phyloP scores from a whole-genome alignment of 2,113 vertebrate species.

The Gymnobelideus leadbeateri region DNA sequence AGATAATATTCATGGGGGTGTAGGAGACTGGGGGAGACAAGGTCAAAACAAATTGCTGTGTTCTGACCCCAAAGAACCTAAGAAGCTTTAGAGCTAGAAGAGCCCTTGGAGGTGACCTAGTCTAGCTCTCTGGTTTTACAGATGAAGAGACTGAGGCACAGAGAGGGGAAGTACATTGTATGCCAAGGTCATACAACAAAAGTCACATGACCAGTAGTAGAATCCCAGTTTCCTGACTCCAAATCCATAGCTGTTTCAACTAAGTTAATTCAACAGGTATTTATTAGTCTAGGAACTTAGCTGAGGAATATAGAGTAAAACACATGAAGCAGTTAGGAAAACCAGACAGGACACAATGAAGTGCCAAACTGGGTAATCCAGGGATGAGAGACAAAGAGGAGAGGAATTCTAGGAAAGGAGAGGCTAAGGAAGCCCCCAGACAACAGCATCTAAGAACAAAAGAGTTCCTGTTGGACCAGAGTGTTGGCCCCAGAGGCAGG shows the following conservation, averaged over 20 bases:
- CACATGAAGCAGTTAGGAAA: conserved; percentile 24
- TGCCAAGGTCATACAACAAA: neutral
- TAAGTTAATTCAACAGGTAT: conserved; percentile 27
- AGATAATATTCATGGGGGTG: conserved; percentile 64
- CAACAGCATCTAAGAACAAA: neutral
- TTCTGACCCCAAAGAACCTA: conserved; percentile 56
- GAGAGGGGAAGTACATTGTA: neutral
- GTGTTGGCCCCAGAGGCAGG: neutral
- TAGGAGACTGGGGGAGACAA: neutral
- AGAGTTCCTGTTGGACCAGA: neutral
- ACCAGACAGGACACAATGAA: neutral
- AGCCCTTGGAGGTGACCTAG: conserved; percentile 7
- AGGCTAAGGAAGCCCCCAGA: neutral
- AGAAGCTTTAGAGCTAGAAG: conserved; percentile 31
- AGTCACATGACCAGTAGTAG: neutral
- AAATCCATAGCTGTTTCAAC: neutral
- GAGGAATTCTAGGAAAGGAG: neutral
- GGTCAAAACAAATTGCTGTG: conserved; percentile 37
- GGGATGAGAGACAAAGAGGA: neutral
- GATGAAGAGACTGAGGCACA: conserved; percentile 22
- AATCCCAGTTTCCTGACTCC: neutral
- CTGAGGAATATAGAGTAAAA: conserved; percentile 13
- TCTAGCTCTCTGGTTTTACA: neutral
- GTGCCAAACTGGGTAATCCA: neutral
- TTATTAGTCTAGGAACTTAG: conserved; percentile 45